Base-by-base conservation (phyloP, 2,797 vertebrate species). In the Danio kyathit region DNA sequence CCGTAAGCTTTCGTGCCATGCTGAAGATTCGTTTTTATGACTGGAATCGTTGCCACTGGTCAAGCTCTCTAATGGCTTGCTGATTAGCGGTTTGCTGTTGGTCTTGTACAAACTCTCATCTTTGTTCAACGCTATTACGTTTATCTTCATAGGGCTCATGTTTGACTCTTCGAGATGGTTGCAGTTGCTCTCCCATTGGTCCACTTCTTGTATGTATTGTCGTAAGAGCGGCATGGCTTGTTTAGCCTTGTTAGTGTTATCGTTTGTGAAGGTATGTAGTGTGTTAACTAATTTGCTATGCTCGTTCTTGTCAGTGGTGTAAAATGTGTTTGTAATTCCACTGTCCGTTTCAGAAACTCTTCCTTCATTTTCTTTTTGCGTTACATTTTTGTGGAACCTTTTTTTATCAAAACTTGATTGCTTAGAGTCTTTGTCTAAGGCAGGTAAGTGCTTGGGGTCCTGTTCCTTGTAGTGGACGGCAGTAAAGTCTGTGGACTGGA, bases 21-120 rank as follows among this genome's bases (percentile, higher is more conserved):
- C 97, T 80, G 97, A 92, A 88, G 97, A 96, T 67, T 96, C 96
- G 0, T 97, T 98, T 89, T 98, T 97, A 88, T 96, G 94, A 83
- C 95, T 96, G 1, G 97, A 96, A 13, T 96, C 94, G 88, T 95
- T 96, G 89, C 97, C 97, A 5, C 97, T 97, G 12, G 98, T 98
- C 96, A 97, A 98, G 90, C 96, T 97, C 65, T 98, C 97, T 85
- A 98, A 97, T 86, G 96, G 96, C 89, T 96, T 94, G 84, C 93
- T 96, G 74, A 95, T 96, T 21, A 96, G 97, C 92, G 96, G 96
- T 87, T 95, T 96, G 1, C 96, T 97, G 90, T 94, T 95, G 83
- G 96, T 95, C 73, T 93, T 86, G 0, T 82, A 74, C 6, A 69
- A 83, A 14, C 90, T 90, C 12, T 90, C 78, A 72, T 86, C 91